Percentiles rank a stretch among this genome's conserved stretches.
Evolutionary conservation across 2,113 vertebrate species (phyloP).

Genomic region (Empidonax traillii): DNA sequence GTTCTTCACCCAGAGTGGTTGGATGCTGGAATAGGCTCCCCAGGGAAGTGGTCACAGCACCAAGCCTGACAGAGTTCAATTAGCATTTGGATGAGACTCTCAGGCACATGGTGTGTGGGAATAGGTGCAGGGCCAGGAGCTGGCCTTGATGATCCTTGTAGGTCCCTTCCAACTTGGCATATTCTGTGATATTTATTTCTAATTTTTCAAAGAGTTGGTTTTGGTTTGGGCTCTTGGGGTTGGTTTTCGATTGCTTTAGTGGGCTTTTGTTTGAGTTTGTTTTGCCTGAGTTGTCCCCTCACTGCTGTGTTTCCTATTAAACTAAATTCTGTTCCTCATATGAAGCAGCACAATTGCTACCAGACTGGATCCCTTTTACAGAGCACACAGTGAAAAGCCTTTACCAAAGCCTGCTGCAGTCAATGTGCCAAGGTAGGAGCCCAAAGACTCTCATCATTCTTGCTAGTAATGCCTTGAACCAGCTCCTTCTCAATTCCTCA

Average conservation of each 20-base stretch:
- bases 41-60: background rate
- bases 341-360: background rate
- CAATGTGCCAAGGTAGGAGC: fast-evolving
- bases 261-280: background rate
- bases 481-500: background rate
- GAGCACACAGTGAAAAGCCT: background rate
- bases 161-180: no score
- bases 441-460: background rate
- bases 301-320: background rate
- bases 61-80: background rate
- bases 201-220: background rate
- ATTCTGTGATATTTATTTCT: no score
- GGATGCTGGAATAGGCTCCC: background rate
- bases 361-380: background rate
- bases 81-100: background rate
- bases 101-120: background rate
- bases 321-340: background rate
- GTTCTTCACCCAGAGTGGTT: background rate
- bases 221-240: background rate
- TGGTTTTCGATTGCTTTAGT: background rate
- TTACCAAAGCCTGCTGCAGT: background rate
- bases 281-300: background rate
- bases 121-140: no score
- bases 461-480: background rate
- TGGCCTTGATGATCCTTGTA: no score